Evolutionary conservation across 64 coral and sea anemone genomes (phyloP).

Genomic region (Porites lutea): DNA sequence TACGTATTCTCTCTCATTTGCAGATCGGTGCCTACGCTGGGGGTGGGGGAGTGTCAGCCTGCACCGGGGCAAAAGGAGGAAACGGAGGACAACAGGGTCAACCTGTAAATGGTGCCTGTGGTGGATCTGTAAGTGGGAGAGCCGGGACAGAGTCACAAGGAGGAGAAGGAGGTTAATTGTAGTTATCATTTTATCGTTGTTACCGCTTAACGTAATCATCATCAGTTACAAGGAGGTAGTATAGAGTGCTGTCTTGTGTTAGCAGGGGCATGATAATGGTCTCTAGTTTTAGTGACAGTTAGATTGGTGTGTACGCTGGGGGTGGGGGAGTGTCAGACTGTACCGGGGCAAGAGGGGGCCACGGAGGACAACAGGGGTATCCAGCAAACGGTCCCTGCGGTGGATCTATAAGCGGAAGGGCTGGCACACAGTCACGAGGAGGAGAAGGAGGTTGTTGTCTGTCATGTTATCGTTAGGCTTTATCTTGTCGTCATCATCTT

Average conservation of each 20-base stretch:
- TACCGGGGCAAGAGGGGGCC: background rate
- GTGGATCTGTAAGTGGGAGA: background rate
- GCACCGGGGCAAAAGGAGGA: background rate
- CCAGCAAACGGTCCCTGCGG: background rate
- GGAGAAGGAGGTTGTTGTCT: background rate
- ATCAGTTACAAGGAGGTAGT: no score
- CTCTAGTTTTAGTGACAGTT: no score
- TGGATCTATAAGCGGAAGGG: background rate
- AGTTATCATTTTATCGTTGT: no score
- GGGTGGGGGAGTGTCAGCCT: slow-evolving; percentile 3
- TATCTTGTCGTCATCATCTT: no score
- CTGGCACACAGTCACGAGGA: background rate
- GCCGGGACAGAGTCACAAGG: background rate
- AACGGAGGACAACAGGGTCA: slow-evolving; percentile 4
- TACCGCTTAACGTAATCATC: no score
- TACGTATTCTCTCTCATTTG: background rate
- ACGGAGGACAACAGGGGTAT: slow-evolving; percentile 4
- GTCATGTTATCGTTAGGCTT: no score
- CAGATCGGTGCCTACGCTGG: background rate
- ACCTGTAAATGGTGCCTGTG: background rate
- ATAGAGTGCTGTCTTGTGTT: no score
- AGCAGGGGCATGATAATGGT: no score
- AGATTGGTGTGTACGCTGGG: background rate
- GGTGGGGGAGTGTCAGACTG: background rate
- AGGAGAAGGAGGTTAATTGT: background rate